Evolutionary conservation across 2,797 vertebrate genomes (phyloP).

Genomic region (Diplodus puntazzo): DNA sequence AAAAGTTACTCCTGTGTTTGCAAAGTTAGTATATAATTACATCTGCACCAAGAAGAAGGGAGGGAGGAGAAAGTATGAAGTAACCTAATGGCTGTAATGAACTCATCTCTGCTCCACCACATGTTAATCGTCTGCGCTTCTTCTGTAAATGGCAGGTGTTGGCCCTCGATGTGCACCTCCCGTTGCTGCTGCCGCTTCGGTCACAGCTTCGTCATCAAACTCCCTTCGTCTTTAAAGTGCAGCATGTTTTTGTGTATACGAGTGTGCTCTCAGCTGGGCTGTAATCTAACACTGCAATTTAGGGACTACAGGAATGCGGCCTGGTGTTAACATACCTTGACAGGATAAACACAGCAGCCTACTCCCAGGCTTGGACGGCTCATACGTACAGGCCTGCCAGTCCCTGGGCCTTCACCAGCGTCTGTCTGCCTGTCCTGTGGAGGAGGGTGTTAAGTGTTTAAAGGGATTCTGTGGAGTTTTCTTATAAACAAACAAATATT

Average conservation of each 20-base stretch:
- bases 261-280: constrained; percentile 66
- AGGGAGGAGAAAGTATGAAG: neutral
- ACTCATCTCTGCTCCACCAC: neutral
- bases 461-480: neutral
- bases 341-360: constrained; percentile 77
- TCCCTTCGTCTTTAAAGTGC: constrained; percentile 44
- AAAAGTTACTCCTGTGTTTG: neutral
- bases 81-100: neutral
- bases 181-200: constrained; percentile 53
- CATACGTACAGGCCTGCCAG: constrained; percentile 4
- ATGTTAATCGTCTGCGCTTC: constrained; percentile 7
- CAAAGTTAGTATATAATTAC: neutral
- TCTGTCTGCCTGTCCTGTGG: constrained; percentile 1
- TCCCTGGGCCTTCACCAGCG: constrained; percentile 15
- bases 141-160: constrained; percentile 58
- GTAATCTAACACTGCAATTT: constrained; percentile 85
- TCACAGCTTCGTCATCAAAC: constrained; percentile 59
- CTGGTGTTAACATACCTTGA: constrained; percentile 82
- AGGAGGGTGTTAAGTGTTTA: constrained; percentile 7
- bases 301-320: constrained; percentile 83
- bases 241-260: constrained; percentile 52
- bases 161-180: constrained; percentile 6
- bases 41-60: neutral
- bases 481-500: neutral
- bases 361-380: constrained; percentile 49